Evolutionary conservation across 1,140 invertebrate genomes (phyloP), one percentile per base, ranked within the genome.

Genomic region (Druon quercuslanigerum): DNA sequence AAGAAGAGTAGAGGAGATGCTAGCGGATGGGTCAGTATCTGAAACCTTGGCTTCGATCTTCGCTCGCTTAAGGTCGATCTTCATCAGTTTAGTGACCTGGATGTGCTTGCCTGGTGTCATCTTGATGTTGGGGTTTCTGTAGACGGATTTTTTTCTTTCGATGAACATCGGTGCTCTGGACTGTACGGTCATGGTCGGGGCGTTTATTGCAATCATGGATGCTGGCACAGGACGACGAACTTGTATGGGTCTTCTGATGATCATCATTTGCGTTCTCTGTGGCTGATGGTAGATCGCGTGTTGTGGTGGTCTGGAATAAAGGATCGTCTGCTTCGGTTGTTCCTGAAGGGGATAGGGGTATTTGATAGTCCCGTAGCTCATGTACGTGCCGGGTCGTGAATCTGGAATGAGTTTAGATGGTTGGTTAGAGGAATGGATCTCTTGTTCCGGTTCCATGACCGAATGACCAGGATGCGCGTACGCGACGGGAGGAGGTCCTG

Each of bases 401-500:
- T 90, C 89, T 91, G 90, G 73, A 91, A 91, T 73, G 86, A 90
- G 83, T 87, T 91, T 89, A 90, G 89, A 90, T 79, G 86, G 83
- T 79, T 88, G 85, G 82, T 90, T 89, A 86, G 83, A 82, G 66
- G 85, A 33, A 33, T 83, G 80, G 54, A 71, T 80, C 60, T 84
- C 83, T 73, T 81, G 77, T 57, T 79, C 71, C 51, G 73, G 51
- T 52, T 78, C 71, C 71, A 79, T 7, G 79, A 74, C 50, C 70
- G 72, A 46, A 46, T 46, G 40, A 46, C 40, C 40, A 46, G 40
- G 66, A 71, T 78, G 81, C 17, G 56, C 25, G 57, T 80, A 77
- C 50, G 77, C 75, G 79, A 79, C 60, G 25, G 60, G 80, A 72
- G 77, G 72, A 54, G 73, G 50, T 76, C 66, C 54, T 50, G 74